Conservation (phyloP, 2,797 vertebrate genomes). For the Chiroxiphia lanceolata region DNA sequence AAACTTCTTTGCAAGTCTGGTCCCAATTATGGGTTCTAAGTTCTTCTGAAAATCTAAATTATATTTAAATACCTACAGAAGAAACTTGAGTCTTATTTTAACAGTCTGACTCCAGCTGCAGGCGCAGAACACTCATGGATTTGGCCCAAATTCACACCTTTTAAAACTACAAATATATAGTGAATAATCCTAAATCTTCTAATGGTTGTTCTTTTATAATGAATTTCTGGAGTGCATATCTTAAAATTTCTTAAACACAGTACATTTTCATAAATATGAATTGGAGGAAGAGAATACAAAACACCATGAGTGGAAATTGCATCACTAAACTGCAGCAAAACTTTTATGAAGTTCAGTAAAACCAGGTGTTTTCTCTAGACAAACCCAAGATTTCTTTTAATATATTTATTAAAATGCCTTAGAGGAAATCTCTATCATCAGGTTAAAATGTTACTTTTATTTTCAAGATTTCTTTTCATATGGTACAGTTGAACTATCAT, state of each 20-base stretch:
- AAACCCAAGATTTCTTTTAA: background rate
- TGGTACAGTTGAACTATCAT: background rate
- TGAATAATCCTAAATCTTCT: background rate
- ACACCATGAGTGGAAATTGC: background rate
- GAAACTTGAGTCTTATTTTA: background rate
- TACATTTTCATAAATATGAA: background rate
- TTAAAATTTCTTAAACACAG: background rate
- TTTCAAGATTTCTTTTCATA: background rate
- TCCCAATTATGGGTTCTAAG: conserved; percentile 1
- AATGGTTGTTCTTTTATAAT: background rate
- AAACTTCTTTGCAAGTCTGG: conserved; percentile 16
- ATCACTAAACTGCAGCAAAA: background rate
- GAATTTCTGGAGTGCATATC: background rate
- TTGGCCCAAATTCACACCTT: background rate
- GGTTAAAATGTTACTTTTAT: background rate
- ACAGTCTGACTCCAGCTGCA: conserved; percentile 15
- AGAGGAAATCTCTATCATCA: background rate
- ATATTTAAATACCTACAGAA: conserved; percentile 13
- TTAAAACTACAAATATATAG: background rate
- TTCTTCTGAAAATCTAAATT: conserved; percentile 50
- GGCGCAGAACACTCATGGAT: background rate
- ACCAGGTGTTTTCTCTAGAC: background rate
- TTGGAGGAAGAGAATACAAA: background rate
- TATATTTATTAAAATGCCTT: background rate
- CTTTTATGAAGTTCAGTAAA: background rate